phyloP scores from a whole-genome alignment of 2,888 invertebrate genomes.

The Imbricaverruca yamaguchii region DNA sequence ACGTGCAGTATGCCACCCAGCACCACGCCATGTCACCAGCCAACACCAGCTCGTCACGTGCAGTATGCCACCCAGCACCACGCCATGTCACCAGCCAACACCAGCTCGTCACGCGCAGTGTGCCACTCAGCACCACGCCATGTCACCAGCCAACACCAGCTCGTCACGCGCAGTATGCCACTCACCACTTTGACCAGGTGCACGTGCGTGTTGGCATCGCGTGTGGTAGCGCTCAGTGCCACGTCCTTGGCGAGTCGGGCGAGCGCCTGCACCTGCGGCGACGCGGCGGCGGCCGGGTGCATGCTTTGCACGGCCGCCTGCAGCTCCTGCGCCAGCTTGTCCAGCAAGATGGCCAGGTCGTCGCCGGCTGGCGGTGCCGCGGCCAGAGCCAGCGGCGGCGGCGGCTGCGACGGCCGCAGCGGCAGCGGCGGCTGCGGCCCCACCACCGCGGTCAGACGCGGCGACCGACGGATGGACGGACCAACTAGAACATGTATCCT shows the following conservation, averaged over 20 bases:
- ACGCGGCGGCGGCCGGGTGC: slow-evolving; percentile 34
- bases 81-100: too few relatives aligned
- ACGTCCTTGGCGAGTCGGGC: slow-evolving; percentile 72
- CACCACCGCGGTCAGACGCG: too few relatives aligned
- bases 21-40: too few relatives aligned
- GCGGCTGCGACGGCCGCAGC: slow-evolving; percentile 4
- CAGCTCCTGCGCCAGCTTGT: slow-evolving; percentile 34
- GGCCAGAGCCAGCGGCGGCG: background rate
- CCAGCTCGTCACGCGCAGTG: too few relatives aligned
- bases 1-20: too few relatives aligned
- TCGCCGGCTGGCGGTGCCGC: slow-evolving; percentile 14
- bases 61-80: too few relatives aligned
- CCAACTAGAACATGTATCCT: too few relatives aligned
- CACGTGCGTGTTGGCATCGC: slow-evolving; percentile 58
- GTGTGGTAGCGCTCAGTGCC: slow-evolving; percentile 63
- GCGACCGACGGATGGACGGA: too few relatives aligned
- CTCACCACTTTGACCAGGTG: slow-evolving; percentile 29
- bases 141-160: too few relatives aligned
- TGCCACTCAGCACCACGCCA: too few relatives aligned
- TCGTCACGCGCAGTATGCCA: background rate
- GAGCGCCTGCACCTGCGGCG: slow-evolving; percentile 58
- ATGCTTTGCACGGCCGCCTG: slow-evolving; percentile 27
- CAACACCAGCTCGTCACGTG: too few relatives aligned
- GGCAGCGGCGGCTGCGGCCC: slow-evolving; percentile 1
- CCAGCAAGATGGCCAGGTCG: slow-evolving; percentile 32